These are phyloP conservation scores for Nineta flava DNA, from an alignment of 2,888 invertebrate species.

Conservation along the genomic window DNA sequence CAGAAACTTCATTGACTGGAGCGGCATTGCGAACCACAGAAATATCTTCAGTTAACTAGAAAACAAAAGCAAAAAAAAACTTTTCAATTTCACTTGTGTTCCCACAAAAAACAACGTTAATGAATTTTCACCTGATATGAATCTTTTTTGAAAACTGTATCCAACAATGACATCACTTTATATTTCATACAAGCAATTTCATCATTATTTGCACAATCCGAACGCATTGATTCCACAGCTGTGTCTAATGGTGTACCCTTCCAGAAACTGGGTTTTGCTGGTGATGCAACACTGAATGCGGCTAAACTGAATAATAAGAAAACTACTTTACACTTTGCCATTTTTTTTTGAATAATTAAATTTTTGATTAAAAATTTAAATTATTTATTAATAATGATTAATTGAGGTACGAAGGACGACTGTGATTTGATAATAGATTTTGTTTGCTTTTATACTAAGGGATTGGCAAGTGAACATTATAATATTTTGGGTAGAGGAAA, in stretches of 20 bases:
- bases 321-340: constrained; percentile 15
- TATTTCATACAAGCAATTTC: constrained; percentile 72
- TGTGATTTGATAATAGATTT: background rate
- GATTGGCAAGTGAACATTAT: background rate
- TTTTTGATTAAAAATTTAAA: background rate
- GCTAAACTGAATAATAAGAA: constrained; percentile 28
- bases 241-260: constrained; percentile 54
- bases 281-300: constrained; percentile 40
- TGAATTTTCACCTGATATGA: constrained; percentile 48
- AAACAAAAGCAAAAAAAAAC: constrained; percentile 5
- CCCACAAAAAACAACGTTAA: constrained; percentile 2
- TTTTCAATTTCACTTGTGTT: background rate
- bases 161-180: constrained; percentile 63
- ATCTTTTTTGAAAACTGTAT: constrained; percentile 64
- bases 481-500: background rate
- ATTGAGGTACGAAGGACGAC: background rate
- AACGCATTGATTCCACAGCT: constrained; percentile 60
- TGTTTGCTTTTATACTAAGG: constrained; percentile 3
- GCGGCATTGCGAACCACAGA: constrained; percentile 59
- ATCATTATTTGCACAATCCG: constrained; percentile 55
- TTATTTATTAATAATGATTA: background rate
- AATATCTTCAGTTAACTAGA: constrained; percentile 54
- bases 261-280: constrained; percentile 51
- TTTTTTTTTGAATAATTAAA: constrained; percentile 8
- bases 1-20: constrained; percentile 42